Base-by-base conservation (phyloP, 2,888 invertebrate genomes). In the Sphecodes monilicornis region DNA sequence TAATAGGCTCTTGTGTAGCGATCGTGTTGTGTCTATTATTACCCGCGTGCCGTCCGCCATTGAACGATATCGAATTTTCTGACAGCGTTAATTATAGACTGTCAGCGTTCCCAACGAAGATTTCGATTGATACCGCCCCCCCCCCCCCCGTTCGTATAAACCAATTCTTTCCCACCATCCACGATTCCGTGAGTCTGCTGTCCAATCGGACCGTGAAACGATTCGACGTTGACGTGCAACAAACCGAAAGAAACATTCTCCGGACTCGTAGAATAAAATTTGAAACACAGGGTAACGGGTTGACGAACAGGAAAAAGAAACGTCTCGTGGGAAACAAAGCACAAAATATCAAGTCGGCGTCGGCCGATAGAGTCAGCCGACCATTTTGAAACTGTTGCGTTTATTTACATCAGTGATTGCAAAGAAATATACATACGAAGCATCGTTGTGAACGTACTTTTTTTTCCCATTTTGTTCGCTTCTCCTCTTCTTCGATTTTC, bases 361-460 rank as follows among this genome's bases (percentile, higher is more conserved):
- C 77, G 50, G 54, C 54, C 50, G 73, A 70, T n/a, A 29, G 54
- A 36, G n/a, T 66, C 70, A n/a, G 78, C 70, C 70, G 54, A 69
- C 57, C 41, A n/a, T 83, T 79, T 84, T 76, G 76, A 87, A 89
- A 89, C 85, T 88, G 82, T 88, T 85, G 78, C 71, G 76, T 88
- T 88, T 88, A 88, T 88, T 88, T 89, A 87, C 89, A 78, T 80
- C 74, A 85, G 83, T 78, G 87, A 89, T 80, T 80, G 81, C 88
- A 89, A 89, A 85, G 83, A 83, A 83, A 89, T 87, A 87, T 85
- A 88, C 87, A 89, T 82, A 87, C 80, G 89, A 89, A 88, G 88
- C 88, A 89, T 89, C 89, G 87, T 89, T 89, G 88, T 89, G 84
- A 89, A 83, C 82, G 89, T 76, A 86, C 70, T 77, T 60, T 60